These are phyloP conservation scores for Propithecus perrieri DNA, from an alignment of 2,797 vertebrate genomes.

Conservation along the genomic window DNA sequence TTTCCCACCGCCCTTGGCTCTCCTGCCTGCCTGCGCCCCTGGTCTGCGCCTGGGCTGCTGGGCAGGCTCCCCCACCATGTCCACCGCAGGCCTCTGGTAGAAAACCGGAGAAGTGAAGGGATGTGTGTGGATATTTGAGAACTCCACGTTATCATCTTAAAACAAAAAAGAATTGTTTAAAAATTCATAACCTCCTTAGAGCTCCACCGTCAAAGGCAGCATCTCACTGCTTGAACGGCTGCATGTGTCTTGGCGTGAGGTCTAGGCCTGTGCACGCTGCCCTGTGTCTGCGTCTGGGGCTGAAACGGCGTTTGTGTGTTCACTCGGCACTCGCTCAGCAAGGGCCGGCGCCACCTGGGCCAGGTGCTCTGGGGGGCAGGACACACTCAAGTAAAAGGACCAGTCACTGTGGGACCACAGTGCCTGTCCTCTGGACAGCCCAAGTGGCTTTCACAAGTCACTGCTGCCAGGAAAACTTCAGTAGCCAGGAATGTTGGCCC, in stretches of 20 bases:
- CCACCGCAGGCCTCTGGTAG: background rate
- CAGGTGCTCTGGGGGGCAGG: background rate
- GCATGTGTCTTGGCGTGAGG: background rate
- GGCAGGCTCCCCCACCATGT: background rate
- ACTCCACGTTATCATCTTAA: background rate
- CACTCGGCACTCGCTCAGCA: background rate
- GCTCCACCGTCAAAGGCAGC: background rate
- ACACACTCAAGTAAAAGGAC: background rate
- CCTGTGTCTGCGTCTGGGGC: background rate
- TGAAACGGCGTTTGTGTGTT: background rate
- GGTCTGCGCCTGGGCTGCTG: constrained; percentile 57
- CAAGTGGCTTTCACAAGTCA: background rate
- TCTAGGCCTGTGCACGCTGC: background rate
- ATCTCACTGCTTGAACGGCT: background rate
- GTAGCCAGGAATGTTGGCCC: background rate
- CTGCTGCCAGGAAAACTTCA: background rate
- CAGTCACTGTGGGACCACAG: background rate
- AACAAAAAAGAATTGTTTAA: no score
- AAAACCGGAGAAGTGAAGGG: background rate
- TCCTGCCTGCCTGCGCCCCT: constrained; percentile 78
- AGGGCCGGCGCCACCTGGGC: background rate
- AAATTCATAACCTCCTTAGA: background rate
- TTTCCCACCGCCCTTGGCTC: constrained; percentile 65
- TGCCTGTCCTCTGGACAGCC: background rate
- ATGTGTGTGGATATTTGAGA: background rate